A percentile compares a stretch with the other conserved stretches of the same genome.
phyloP scores from a whole-genome alignment of 2,888 invertebrate species.

The Drosophila kuntzei region DNA sequence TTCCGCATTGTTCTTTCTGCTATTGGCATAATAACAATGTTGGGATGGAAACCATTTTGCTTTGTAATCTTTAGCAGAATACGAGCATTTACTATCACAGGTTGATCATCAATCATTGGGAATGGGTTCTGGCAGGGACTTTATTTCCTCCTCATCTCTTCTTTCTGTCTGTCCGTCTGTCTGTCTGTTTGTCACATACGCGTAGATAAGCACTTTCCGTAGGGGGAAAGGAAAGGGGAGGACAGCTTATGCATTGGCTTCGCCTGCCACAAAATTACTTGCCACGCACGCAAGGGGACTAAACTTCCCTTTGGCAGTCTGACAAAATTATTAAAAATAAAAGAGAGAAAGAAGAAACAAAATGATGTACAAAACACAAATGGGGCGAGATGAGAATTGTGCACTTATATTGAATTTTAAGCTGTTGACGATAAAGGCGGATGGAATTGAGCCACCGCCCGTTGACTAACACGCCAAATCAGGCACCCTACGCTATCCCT shows the following conservation, averaged over 20 bases:
- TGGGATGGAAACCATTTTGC: slow-evolving; percentile 9
- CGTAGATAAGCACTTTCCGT: slow-evolving; percentile 29
- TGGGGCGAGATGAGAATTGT: slow-evolving; percentile 40
- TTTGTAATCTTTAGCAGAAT: not conserved
- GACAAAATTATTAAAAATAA: slow-evolving; percentile 45
- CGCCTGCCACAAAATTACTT: slow-evolving; percentile 55
- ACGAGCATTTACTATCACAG: slow-evolving; percentile 22
- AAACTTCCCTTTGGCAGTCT: slow-evolving; percentile 12
- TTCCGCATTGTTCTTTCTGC: not conserved
- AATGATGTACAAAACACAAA: slow-evolving; percentile 30
- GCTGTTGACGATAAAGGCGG: slow-evolving; percentile 60
- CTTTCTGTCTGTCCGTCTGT: too few species aligned
- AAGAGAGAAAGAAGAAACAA: not conserved
- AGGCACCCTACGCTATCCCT: slow-evolving; percentile 7
- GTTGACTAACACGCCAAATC: slow-evolving; percentile 38
- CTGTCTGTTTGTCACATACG: slow-evolving; percentile 14
- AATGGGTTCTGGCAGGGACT: slow-evolving; percentile 8
- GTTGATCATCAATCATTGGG: slow-evolving; percentile 42
- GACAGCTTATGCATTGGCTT: slow-evolving; percentile 40
- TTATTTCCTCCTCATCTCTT: not conserved
- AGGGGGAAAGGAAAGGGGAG: not conserved
- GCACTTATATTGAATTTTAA: slow-evolving; percentile 75
- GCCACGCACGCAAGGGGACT: slow-evolving; percentile 19
- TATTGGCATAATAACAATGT: not conserved
- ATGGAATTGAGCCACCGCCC: slow-evolving; percentile 58